Evolutionary conservation across 2,113 vertebrate genomes (phyloP), one percentile per base, ranked within the genome.

Genomic region (Sceloporus tristichus): DNA sequence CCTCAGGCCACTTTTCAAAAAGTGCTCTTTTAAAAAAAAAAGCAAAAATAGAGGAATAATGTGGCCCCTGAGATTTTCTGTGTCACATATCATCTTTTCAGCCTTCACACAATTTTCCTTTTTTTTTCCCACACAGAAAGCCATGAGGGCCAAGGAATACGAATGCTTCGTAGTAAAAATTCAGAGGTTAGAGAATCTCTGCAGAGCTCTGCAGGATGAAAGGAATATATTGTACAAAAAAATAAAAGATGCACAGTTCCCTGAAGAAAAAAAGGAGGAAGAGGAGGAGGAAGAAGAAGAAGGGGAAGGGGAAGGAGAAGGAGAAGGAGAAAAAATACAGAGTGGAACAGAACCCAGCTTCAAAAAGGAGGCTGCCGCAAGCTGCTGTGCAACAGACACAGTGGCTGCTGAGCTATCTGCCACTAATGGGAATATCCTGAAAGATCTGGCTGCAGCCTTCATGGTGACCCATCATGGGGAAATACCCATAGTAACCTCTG

Each of bases 91-190:
- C 48, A 66, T n/a, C 7, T 54, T 76, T 14, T 82, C 56, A 89
- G 29, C 79, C 19, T 5, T 8, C 68, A 74, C 54, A 66, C 87
- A 76, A 83, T 84, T 92, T 71, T 84, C 68, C 54, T 77, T 59
- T 70, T 92, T 62, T 18, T 94, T 38, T 92, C 90, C 94, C 79
- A 82, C 89, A 88, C 94, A 98, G 97, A 98, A 98, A 97, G 94
- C 97, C 21, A 74, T 97, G 95, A 95, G 96, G 84, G 93, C 96
- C 59, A 98, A 98, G 91, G 98, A 99, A 94, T 98, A 98, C 0
- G 98, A 99, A 3, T 94, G 98, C 86, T 99, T 99, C 0, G 89
- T 98, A 81, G 89, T 98, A 94, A 99, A 98, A 97, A 98, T 99
- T n/a, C 96, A 97, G 83, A 98, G 98, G 88, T 93, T 99, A 90